Conservation (phyloP, 2,888 invertebrate genomes). For the Micropterix aruncella region DNA sequence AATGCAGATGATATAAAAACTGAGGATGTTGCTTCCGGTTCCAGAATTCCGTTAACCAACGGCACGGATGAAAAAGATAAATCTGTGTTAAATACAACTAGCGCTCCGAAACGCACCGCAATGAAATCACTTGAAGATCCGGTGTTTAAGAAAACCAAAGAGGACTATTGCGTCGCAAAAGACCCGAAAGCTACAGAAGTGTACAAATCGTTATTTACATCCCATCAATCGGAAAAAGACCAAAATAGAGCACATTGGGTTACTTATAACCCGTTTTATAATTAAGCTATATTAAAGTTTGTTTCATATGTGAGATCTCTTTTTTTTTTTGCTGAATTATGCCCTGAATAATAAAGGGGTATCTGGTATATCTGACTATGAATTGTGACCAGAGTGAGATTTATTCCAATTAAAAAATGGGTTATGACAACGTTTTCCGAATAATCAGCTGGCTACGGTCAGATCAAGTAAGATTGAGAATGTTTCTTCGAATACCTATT, state of each 20-base stretch:
- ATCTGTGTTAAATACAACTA: neutral
- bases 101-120: neutral
- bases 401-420: too few species aligned
- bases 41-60: conserved; percentile 6
- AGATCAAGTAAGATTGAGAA: too few species aligned
- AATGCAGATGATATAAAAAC: conserved; percentile 8
- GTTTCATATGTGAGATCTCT: too few species aligned
- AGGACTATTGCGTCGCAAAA: conserved; percentile 73
- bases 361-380: too few species aligned
- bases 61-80: neutral
- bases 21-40: conserved; percentile 1
- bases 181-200: conserved; percentile 85
- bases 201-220: conserved; percentile 90
- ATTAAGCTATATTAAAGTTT: too few species aligned
- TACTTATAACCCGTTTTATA: conserved; percentile 93
- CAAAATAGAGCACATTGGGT: conserved; percentile 94
- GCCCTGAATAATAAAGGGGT: too few species aligned
- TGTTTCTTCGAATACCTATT: too few species aligned
- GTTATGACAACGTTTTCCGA: too few species aligned
- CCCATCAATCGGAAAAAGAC: conserved; percentile 72
- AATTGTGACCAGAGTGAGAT: too few species aligned
- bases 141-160: conserved; percentile 61
- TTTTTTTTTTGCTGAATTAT: too few species aligned
- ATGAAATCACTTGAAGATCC: conserved; percentile 37
- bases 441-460: too few species aligned